phyloP scores from a whole-genome alignment of 2,888 invertebrate genomes.

The Nesidiocoris tenuis region DNA sequence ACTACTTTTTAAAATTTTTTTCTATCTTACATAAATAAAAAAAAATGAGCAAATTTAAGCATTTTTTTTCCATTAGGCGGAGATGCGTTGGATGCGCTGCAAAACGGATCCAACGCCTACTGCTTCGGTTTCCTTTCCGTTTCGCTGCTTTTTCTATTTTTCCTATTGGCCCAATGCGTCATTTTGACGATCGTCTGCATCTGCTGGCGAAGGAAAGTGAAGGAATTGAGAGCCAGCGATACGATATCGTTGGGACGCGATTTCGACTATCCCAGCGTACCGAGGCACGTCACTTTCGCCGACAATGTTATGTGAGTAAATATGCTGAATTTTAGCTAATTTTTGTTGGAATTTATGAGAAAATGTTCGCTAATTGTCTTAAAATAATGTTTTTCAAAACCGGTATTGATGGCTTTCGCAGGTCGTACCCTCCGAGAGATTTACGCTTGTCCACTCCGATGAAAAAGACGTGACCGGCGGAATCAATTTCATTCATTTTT shows the following conservation, averaged over 20 bases:
- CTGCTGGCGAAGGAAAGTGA: conserved; percentile 48
- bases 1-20: too few relatives aligned
- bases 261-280: conserved; percentile 37
- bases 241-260: conserved; percentile 46
- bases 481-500: too few relatives aligned
- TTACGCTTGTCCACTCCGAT: conserved; percentile 10
- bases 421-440: conserved; percentile 9
- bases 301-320: conserved; percentile 44
- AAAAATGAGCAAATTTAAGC: too few relatives aligned
- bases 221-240: conserved; percentile 41
- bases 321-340: neutral
- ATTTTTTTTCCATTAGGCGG: too few relatives aligned
- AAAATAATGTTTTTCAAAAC: neutral
- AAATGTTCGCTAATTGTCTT: neutral
- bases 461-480: conserved; percentile 4
- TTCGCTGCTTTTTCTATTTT: conserved; percentile 50
- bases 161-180: conserved; percentile 51
- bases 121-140: conserved; percentile 51
- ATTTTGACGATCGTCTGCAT: conserved; percentile 51
- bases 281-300: conserved; percentile 46
- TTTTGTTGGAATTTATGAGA: neutral
- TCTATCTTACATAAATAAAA: too few relatives aligned
- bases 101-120: too few relatives aligned
- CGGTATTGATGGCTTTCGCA: neutral
- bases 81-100: too few relatives aligned